phyloP scores from a whole-genome alignment of 2,797 vertebrate genomes.

The Brachyalestes nurse region DNA sequence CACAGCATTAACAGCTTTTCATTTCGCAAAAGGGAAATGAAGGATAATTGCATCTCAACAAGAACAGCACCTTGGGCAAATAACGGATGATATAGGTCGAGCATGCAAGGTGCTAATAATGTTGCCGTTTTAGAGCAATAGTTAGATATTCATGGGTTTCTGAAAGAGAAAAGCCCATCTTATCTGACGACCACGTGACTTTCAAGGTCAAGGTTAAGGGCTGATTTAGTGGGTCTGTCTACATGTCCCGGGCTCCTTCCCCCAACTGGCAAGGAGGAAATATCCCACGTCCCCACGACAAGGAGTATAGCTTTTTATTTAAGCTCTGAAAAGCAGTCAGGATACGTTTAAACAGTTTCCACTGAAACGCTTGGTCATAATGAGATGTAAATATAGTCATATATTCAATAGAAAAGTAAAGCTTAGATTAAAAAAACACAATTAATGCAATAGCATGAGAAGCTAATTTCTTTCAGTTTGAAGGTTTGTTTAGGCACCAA shows the following conservation, averaged over 20 bases:
- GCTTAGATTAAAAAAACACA: not conserved
- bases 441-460: not conserved
- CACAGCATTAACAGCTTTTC: slow-evolving; percentile 9
- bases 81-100: not conserved
- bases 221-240: slow-evolving; percentile 56
- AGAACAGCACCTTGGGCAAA: not conserved
- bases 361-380: not conserved
- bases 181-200: slow-evolving; percentile 59
- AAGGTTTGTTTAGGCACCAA: slow-evolving; percentile 24
- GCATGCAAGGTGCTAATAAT: not conserved
- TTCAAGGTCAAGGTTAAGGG: slow-evolving; percentile 74
- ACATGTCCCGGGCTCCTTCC: slow-evolving; percentile 24
- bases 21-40: slow-evolving; percentile 4
- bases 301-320: slow-evolving; percentile 29
- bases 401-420: not conserved
- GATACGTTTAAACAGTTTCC: slow-evolving; percentile 28
- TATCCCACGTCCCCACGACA: not conserved
- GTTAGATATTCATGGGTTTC: slow-evolving; percentile 35
- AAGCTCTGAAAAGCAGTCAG: slow-evolving; percentile 7
- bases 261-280: slow-evolving; percentile 26
- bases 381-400: slow-evolving; percentile 1
- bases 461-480: not conserved
- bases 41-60: not conserved
- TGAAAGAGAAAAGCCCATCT: slow-evolving; percentile 45
- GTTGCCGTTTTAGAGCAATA: not conserved